Percentiles rank a stretch among this genome's conserved stretches.
These are phyloP conservation scores for Xenopus borealis DNA, from an alignment of 2,113 vertebrate genomes.

Conservation along the genomic window DNA sequence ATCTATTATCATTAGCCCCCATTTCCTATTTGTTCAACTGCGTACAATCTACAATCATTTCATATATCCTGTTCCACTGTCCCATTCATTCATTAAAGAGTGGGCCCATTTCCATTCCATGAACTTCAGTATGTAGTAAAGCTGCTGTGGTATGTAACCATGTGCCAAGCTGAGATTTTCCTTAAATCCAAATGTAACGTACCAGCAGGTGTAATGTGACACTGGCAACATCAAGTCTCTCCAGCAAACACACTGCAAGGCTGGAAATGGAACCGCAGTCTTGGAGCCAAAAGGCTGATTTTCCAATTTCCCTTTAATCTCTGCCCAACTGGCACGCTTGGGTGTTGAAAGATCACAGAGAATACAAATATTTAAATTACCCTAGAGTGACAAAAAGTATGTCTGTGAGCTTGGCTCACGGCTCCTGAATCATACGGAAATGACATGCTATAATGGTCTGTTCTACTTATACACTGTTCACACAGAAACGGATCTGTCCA, in stretches of 20 bases:
- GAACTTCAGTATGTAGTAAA: conserved; percentile 20
- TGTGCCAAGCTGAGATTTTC: conserved; percentile 41
- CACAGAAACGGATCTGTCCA: not conserved
- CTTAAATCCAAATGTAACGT: conserved; percentile 33
- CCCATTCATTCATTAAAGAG: conserved; percentile 25
- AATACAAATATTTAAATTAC: conserved; percentile 41
- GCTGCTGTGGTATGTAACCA: conserved; percentile 31
- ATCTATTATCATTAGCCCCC: not conserved
- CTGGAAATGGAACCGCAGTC: conserved; percentile 7
- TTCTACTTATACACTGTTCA: not conserved
- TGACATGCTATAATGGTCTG: not conserved
- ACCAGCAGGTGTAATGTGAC: conserved; percentile 36
- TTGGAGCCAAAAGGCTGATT: conserved; percentile 37
- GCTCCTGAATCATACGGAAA: conserved; percentile 19
- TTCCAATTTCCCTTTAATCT: conserved; percentile 43
- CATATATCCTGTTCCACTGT: not conserved
- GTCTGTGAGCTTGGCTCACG: conserved; percentile 28
- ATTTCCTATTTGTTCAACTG: not conserved
- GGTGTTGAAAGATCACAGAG: conserved; percentile 46
- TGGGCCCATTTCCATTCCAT: conserved; percentile 9
- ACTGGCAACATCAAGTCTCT: conserved; percentile 28
- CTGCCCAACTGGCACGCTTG: conserved; percentile 37
- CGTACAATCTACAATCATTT: not conserved
- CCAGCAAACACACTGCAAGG: conserved; percentile 42
- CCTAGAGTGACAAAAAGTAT: conserved; percentile 9